Conservation (phyloP, 1,140 invertebrate genomes). For the Monomorium pharaonis region DNA sequence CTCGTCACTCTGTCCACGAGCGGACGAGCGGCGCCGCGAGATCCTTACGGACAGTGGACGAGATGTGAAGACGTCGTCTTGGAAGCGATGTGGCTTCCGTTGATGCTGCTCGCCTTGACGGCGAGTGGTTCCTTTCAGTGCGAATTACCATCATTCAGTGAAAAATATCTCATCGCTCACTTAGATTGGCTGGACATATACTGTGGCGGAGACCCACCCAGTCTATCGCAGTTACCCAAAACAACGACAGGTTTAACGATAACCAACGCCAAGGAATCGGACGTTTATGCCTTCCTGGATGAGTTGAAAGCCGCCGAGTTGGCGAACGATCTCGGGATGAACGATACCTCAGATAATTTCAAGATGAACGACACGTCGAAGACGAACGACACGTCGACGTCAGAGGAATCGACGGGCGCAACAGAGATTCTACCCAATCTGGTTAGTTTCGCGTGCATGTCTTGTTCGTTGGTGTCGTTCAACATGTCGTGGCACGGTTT, state of each 20-base stretch:
- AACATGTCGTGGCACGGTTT: constrained; percentile 84
- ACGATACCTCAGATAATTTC: constrained; percentile 1
- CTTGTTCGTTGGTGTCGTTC: constrained; percentile 76
- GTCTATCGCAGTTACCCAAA: constrained; percentile 61
- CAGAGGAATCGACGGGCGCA: neutral
- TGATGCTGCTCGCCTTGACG: constrained; percentile 80
- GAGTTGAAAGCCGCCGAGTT: constrained; percentile 68
- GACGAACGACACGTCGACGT: constrained; percentile 11
- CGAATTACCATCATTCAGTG: constrained; percentile 67
- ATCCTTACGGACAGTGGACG: constrained; percentile 56
- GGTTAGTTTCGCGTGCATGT: constrained; percentile 74
- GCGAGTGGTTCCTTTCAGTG: constrained; percentile 77
- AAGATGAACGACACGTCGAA: constrained; percentile 32
- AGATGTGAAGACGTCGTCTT: constrained; percentile 74
- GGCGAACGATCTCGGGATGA: constrained; percentile 43
- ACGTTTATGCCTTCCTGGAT: constrained; percentile 69
- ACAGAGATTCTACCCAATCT: constrained; percentile 63
- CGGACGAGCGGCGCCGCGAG: constrained; percentile 62
- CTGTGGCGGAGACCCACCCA: constrained; percentile 68
- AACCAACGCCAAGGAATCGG: constrained; percentile 64
- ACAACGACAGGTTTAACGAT: constrained; percentile 61
- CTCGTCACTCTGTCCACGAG: constrained; percentile 1
- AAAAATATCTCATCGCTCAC: constrained; percentile 5
- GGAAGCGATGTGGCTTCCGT: constrained; percentile 79
- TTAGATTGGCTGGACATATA: constrained; percentile 50